phyloP scores from a whole-genome alignment of 2,113 vertebrate genomes.

The Neotragus pygmaeus region DNA sequence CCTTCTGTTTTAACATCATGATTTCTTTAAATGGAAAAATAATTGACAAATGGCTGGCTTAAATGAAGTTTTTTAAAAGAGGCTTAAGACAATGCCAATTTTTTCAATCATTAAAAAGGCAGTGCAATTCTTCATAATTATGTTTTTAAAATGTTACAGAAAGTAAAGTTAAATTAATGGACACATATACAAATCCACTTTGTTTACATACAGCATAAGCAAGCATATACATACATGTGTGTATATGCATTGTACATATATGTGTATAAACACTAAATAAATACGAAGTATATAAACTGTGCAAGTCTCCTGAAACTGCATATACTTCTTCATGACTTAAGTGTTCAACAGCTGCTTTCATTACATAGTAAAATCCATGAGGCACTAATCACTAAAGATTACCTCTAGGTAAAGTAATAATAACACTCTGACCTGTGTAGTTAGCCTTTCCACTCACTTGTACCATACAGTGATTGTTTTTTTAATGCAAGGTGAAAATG shows the following conservation, averaged over 20 bases:
- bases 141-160: not conserved
- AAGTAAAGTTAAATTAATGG: not conserved
- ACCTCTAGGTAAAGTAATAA: not conserved
- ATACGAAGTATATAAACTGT: not conserved
- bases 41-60: not conserved
- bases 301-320: slow-evolving; percentile 16
- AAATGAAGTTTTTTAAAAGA: not conserved
- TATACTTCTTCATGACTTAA: not conserved
- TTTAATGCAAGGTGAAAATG: slow-evolving; percentile 52
- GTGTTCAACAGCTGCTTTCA: slow-evolving; percentile 51
- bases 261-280: not conserved
- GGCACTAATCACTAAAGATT: slow-evolving; percentile 39
- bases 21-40: slow-evolving; percentile 49
- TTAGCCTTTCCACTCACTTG: slow-evolving; percentile 18
- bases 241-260: accelerated
- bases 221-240: not conserved
- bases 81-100: not conserved
- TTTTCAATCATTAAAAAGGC: not conserved
- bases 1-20: slow-evolving; percentile 48
- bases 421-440: not conserved
- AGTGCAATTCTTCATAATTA: not conserved
- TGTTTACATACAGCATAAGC: not conserved
- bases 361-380: slow-evolving; percentile 22
- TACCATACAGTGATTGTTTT: not conserved
- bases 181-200: not conserved